Conservation (phyloP, 2,888 invertebrate species). For the Melipona beecheii region DNA sequence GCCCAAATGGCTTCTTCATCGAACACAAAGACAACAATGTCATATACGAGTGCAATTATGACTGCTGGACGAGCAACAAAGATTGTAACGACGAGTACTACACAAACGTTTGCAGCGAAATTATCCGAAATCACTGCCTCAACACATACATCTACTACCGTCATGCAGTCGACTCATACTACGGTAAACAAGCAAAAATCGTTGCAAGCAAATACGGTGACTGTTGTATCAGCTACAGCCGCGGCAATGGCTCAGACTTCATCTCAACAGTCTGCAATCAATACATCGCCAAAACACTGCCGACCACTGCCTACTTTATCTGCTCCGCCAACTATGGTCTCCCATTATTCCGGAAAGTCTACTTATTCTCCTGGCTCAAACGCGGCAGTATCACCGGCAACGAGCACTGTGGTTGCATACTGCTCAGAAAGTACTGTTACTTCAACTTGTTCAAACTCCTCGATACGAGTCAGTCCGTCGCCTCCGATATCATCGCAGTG, state of each 20-base stretch:
- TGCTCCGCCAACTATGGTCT: slow-evolving; percentile 78
- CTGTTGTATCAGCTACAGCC: slow-evolving; percentile 77
- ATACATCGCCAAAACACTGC: slow-evolving; percentile 82
- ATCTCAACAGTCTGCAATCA: slow-evolving; percentile 76
- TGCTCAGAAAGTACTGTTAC: slow-evolving; percentile 69
- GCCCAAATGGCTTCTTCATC: slow-evolving; percentile 83
- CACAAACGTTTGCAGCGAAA: slow-evolving; percentile 91
- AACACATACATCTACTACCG: slow-evolving; percentile 74
- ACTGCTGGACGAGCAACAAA: slow-evolving; percentile 84
- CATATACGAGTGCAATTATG: slow-evolving; percentile 86
- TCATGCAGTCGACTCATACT: slow-evolving; percentile 76
- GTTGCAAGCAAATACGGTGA: slow-evolving; percentile 75
- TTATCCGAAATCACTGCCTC: slow-evolving; percentile 86
- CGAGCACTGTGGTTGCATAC: slow-evolving; percentile 68
- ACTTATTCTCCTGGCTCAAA: slow-evolving; percentile 79
- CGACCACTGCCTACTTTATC: slow-evolving; percentile 81
- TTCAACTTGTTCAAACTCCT: slow-evolving; percentile 74
- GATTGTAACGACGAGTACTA: slow-evolving; percentile 86
- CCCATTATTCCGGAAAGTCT: slow-evolving; percentile 76
- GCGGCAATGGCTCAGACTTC: slow-evolving; percentile 76
- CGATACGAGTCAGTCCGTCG: slow-evolving; percentile 77
- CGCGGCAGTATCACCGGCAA: slow-evolving; percentile 75
- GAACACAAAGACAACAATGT: slow-evolving; percentile 86
- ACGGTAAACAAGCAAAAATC: slow-evolving; percentile 75
- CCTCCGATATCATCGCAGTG: slow-evolving; percentile 73